Evolutionary conservation across 1,140 invertebrate genomes (phyloP), one percentile per base, ranked within the genome.

Genomic region (Lepidotrigona ventralis): DNA sequence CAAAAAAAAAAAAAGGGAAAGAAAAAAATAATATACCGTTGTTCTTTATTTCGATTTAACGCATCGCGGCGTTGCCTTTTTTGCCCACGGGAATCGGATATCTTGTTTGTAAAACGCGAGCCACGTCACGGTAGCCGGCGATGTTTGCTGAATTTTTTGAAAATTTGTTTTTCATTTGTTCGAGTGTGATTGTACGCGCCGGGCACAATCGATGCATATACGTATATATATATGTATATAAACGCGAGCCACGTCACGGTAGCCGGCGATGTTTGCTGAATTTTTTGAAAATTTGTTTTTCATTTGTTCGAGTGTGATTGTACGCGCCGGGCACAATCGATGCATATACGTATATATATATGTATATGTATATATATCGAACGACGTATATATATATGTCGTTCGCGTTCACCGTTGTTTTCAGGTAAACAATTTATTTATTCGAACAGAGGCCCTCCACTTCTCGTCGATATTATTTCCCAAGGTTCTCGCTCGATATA

Each of bases 111-210:
- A 21, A 23, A 68, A 68, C 63, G 51, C 15, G 46, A 68, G 58
- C 15, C 39, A 51, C 23, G 58, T 14, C 29, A 54, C 26, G 17
- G 6, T 1, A 33, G 6, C 63, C 15, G 39, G 14, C 21, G 46
- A n/a, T 78, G 76, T 78, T 78, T 78, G 63, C 21, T 29, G 63
- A 68, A 78, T 78, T 78, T 56, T 78, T 78, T 78, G 19, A 54
- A 78, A 78, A 78, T 78, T 78, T 78, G 76, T 78, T 78, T 78
- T 78, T 78, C 76, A 78, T 78, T 68, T 78, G 76, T 54, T 39
- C 46, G 23, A 3, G 1, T 26, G 39, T 77, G 75, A 77, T 77
- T 66, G 75, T 77, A 60, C 23, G 26, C 54, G 15, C 19, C 21
- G 26, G 15, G 33, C 26, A 54, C 51, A 54, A 54, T 33, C 76